A percentile compares a stretch with the other conserved stretches of the same genome.
These are phyloP conservation scores for Petrophora chlorosata DNA, from an alignment of 2,888 invertebrate genomes.

Conservation along the genomic window DNA sequence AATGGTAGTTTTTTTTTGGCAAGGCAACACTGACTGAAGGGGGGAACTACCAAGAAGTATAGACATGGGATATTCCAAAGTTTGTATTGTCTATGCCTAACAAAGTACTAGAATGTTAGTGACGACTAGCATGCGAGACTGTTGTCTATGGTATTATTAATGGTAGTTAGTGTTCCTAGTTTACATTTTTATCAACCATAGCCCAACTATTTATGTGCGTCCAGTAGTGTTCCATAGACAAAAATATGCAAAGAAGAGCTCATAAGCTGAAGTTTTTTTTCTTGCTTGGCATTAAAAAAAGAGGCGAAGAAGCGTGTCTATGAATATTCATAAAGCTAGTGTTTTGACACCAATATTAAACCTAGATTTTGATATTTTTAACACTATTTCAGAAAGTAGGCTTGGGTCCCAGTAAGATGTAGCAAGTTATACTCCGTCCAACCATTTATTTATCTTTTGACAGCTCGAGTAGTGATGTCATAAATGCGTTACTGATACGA, in stretches of 20 bases:
- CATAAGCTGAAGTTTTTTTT: too few relatives aligned
- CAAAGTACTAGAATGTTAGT: constrained; percentile 67
- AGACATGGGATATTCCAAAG: constrained; percentile 40
- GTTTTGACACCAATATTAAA: too few relatives aligned
- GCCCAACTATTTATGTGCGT: constrained; percentile 64
- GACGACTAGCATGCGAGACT: constrained; percentile 73
- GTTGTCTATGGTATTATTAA: constrained; percentile 52
- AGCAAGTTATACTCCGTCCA: too few relatives aligned
- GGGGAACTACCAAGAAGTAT: constrained; percentile 52
- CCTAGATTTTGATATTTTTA: too few relatives aligned
- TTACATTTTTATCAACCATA: constrained; percentile 65
- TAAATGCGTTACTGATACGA: too few relatives aligned
- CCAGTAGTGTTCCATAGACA: constrained; percentile 56
- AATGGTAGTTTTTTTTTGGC: constrained; percentile 25
- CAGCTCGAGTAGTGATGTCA: too few relatives aligned
- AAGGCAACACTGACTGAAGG: constrained; percentile 65
- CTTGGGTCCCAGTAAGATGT: too few relatives aligned
- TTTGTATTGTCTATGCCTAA: constrained; percentile 54
- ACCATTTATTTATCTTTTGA: too few relatives aligned
- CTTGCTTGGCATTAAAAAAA: too few relatives aligned
- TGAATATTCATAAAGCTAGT: constrained; percentile 15
- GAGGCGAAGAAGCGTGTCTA: constrained; percentile 9
- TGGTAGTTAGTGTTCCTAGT: constrained; percentile 44
- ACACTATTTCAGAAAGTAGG: too few relatives aligned
- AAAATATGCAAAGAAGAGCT: neutral